Evolutionary conservation across 2,113 vertebrate species (phyloP), one percentile per base, ranked within the genome.

Genomic region (Beaufortia kweichowensis): DNA sequence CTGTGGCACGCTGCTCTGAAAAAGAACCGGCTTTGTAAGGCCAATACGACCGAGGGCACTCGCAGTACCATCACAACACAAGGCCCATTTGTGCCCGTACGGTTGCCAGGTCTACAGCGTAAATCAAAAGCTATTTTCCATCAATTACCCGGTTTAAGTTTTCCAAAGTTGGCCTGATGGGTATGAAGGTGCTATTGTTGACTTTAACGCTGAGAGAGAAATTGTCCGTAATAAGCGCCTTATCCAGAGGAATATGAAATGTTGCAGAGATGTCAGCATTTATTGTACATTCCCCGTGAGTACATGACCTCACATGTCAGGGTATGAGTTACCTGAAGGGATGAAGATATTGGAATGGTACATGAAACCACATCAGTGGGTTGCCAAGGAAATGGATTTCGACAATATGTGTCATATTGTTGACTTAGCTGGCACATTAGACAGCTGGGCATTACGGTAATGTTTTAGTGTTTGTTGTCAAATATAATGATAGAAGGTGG

Each of bases 101-200:
- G 70, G 68, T 68, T 80, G 62, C 56, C 69, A 67, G 67, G 79
- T 83, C 74, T 69, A 56, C 59, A 31, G 76, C 17, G 63, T 31
- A 67, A 82, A 78, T 59, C 79, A 68, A 79, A 73, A 81, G 21
- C 77, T 65, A 74, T 78, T 80, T 84, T 81, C 75, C 3, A 71
- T 78, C 81, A 84, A 84, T 81, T 79, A 48, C 61, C 78, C 48
- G 28, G 76, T 75, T 78, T 83, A 81, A 75, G 33, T 64, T 86
- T 83, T 85, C 84, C 83, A 31, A 62, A 0, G 64, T 23, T 15
- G 35, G 79, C 86, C 83, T 69, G 69, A 77, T 89, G 84, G 73
- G 82, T 77, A 71, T 0, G 77, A 80, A 33, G 79, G 56, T 78
- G 48, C 33, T 24, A 15, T 46, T 46, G 46, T 57, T 15, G 55